phyloP scores from a whole-genome alignment of 2,797 vertebrate genomes.

The Tragelaphus oryx region DNA sequence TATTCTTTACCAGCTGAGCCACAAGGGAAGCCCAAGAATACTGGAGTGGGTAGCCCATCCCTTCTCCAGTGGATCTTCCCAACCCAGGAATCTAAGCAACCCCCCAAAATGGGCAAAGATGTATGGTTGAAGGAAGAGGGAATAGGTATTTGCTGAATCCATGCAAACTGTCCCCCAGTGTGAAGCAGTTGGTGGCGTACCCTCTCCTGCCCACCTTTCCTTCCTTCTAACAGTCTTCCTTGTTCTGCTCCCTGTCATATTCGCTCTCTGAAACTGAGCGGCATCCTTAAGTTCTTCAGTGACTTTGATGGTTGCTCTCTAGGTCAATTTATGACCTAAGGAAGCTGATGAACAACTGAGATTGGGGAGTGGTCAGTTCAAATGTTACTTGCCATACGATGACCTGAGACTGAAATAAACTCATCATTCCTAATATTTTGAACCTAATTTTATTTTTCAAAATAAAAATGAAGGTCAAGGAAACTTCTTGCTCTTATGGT shows the following conservation, averaged over 20 bases:
- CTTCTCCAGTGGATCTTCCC: too few relatives aligned
- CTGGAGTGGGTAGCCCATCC: too few relatives aligned
- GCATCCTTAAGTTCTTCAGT: background rate
- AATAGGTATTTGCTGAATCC: background rate
- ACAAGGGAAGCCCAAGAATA: too few relatives aligned
- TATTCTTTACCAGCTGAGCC: too few relatives aligned
- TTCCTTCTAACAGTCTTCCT: background rate
- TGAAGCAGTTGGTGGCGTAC: background rate
- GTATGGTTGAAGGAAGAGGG: background rate
- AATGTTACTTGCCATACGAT: background rate
- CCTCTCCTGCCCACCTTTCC: background rate
- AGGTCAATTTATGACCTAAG: background rate
- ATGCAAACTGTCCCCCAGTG: background rate
- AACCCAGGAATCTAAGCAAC: background rate
- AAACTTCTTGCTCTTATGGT: background rate
- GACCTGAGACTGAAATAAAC: background rate
- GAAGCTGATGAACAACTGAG: background rate
- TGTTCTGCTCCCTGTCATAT: background rate
- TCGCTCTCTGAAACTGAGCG: background rate
- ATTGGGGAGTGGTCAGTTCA: background rate
- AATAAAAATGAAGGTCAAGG: conserved; percentile 3
- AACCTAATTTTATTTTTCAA: background rate
- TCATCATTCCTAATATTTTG: background rate
- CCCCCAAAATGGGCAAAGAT: background rate
- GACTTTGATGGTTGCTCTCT: background rate